These are phyloP conservation scores for Harpalus rubripes DNA, from an alignment of 2,888 invertebrate genomes.

Conservation along the genomic window DNA sequence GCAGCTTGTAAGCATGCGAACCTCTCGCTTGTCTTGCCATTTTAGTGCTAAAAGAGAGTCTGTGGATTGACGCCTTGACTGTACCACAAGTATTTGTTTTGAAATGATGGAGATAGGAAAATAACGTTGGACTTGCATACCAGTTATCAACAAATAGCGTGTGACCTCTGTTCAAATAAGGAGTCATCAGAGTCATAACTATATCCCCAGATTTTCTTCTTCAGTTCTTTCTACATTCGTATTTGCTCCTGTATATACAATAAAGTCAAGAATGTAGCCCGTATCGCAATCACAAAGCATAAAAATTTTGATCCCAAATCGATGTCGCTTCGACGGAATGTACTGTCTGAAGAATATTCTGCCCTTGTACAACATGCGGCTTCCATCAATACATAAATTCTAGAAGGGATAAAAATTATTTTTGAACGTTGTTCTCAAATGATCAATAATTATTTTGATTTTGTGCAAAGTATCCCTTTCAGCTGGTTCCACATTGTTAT, in stretches of 20 bases:
- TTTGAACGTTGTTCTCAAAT: too few relatives aligned
- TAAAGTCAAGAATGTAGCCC: too few relatives aligned
- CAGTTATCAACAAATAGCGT: conserved; percentile 70
- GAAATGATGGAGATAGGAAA: conserved; percentile 37
- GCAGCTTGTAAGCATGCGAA: conserved; percentile 71
- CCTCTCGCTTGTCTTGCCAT: conserved; percentile 73
- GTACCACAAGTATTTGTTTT: conserved; percentile 66
- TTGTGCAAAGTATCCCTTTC: too few relatives aligned
- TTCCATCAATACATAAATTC: neutral
- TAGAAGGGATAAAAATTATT: too few relatives aligned
- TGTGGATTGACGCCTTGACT: neutral
- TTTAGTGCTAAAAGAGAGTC: conserved; percentile 70
- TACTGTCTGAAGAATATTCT: conserved; percentile 6
- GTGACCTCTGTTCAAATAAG: conserved; percentile 68
- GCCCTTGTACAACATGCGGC: neutral
- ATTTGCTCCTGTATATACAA: too few relatives aligned
- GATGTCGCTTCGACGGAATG: conserved; percentile 7
- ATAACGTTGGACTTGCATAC: conserved; percentile 69
- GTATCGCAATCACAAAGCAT: neutral
- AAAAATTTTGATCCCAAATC: neutral
- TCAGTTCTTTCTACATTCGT: too few relatives aligned
- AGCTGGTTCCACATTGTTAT: too few relatives aligned
- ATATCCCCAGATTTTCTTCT: conserved; percentile 24
- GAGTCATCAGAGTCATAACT: conserved; percentile 67
- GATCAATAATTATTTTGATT: too few relatives aligned